Evolutionary conservation across 1,140 invertebrate genomes (phyloP).

Genomic region (Maniola jurtina): DNA sequence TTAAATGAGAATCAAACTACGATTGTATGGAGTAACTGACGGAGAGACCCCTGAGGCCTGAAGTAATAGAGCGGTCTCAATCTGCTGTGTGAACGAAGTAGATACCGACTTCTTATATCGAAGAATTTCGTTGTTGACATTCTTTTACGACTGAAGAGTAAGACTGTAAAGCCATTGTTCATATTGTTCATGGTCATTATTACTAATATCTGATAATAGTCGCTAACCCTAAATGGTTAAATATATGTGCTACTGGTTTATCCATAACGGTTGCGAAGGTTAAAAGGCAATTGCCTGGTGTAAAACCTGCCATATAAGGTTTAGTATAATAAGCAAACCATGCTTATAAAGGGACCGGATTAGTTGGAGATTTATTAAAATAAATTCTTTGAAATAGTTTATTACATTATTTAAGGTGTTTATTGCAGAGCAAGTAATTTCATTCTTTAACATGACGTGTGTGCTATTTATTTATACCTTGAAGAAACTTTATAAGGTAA

Average conservation of each 20-base stretch:
- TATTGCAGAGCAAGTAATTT: neutral
- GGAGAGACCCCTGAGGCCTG: too few species aligned
- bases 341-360: neutral
- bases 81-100: too few species aligned
- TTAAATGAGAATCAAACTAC: too few species aligned
- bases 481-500: too few species aligned
- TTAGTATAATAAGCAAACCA: neutral
- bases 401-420: neutral
- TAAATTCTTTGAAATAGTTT: neutral
- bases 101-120: too few species aligned
- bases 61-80: too few species aligned
- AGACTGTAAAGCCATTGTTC: neutral
- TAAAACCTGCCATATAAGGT: neutral
- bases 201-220: neutral
- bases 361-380: neutral
- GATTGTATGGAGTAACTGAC: too few species aligned
- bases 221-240: neutral
- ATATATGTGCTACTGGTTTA: slow-evolving; percentile 1
- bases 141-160: too few species aligned
- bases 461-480: too few species aligned
- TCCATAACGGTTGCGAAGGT: neutral
- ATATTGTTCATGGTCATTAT: neutral
- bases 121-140: too few species aligned
- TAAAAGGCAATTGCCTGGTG: neutral
- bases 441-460: too few species aligned